Conservation (phyloP, 1,140 invertebrate species). For the Trichogramma pretiosum region DNA sequence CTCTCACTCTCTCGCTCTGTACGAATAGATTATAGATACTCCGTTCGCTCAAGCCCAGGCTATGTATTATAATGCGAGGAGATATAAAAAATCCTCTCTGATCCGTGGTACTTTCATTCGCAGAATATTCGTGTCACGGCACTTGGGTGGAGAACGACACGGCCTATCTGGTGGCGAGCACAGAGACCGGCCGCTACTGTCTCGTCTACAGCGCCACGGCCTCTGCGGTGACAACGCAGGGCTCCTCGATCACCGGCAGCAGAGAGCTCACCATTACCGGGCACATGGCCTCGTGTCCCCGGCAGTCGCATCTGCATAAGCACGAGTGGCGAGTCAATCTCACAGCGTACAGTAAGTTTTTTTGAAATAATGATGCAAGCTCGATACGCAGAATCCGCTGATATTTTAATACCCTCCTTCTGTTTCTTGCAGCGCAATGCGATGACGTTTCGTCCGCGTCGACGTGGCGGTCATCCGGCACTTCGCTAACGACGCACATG, state of each 20-base stretch:
- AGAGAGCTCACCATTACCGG: constrained; percentile 37
- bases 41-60: too few relatives aligned
- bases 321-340: constrained; percentile 42
- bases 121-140: constrained; percentile 60
- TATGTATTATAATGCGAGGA: too few relatives aligned
- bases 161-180: constrained; percentile 56
- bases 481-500: constrained; percentile 26
- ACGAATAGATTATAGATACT: too few relatives aligned
- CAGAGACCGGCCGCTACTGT: constrained; percentile 39
- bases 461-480: constrained; percentile 30
- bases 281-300: constrained; percentile 41
- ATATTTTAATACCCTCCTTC: too few relatives aligned
- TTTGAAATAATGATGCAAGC: constrained; percentile 1
- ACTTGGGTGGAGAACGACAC: constrained; percentile 59
- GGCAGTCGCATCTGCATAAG: constrained; percentile 33
- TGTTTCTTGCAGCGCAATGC: constrained; percentile 35
- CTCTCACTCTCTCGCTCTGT: background rate
- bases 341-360: constrained; percentile 38
- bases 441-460: constrained; percentile 34
- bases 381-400: constrained; percentile 12
- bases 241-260: constrained; percentile 20
- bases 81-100: too few relatives aligned
- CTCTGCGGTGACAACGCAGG: constrained; percentile 14
- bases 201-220: constrained; percentile 39
- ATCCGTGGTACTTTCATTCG: too few relatives aligned